A percentile compares a stretch with the other conserved stretches of the same genome.
Evolutionary conservation across 1,140 invertebrate species (phyloP).

Genomic region (Drosophila simulans): DNA sequence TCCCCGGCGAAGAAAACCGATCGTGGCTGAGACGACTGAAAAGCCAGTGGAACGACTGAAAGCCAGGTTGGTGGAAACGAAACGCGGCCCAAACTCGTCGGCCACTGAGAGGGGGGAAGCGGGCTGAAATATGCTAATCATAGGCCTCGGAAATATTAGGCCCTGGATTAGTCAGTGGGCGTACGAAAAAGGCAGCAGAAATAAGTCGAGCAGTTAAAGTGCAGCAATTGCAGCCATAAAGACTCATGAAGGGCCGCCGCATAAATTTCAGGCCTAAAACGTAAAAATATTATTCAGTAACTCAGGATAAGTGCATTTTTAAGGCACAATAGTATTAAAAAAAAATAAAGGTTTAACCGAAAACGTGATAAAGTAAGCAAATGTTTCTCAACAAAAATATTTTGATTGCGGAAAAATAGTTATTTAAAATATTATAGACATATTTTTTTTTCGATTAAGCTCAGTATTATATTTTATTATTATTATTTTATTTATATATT

Average conservation of each 20-base stretch:
- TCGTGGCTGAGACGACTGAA: constrained; percentile 29
- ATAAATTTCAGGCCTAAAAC: neutral
- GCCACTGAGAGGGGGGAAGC: neutral
- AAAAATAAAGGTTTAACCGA: neutral
- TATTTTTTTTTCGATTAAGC: too few relatives aligned
- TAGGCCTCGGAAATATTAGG: constrained; percentile 48
- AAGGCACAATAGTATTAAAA: neutral
- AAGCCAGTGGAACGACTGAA: constrained; percentile 9
- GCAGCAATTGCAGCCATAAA: constrained; percentile 11
- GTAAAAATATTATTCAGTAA: too few relatives aligned
- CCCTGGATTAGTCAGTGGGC: constrained; percentile 34
- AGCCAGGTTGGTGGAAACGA: constrained; percentile 40
- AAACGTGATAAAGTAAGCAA: neutral
- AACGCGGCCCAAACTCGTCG: constrained; percentile 15
- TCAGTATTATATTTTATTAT: too few relatives aligned
- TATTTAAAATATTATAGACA: too few relatives aligned
- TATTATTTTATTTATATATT: too few relatives aligned
- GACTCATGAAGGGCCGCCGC: constrained; percentile 1
- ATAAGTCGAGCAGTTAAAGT: constrained; percentile 6
- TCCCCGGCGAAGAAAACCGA: neutral
- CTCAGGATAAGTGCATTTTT: neutral
- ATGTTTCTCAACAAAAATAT: too few relatives aligned
- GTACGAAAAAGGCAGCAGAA: constrained; percentile 2
- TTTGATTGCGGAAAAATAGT: too few relatives aligned
- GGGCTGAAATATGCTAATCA: constrained; percentile 56